Base-by-base conservation (phyloP, 2,113 vertebrate genomes). In the Thinocorus orbignyianus region DNA sequence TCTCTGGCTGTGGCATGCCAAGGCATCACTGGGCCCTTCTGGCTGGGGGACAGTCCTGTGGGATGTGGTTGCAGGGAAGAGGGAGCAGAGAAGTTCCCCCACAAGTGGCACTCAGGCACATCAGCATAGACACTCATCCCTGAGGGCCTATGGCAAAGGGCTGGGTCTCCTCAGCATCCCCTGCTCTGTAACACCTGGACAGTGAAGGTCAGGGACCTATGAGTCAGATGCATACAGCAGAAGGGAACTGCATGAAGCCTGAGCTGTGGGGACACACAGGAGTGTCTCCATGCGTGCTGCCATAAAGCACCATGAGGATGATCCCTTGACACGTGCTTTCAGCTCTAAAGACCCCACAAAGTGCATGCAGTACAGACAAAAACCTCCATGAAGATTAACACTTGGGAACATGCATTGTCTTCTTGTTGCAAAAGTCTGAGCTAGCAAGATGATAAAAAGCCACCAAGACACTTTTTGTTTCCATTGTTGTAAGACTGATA, bases 31-130 rank as follows among this genome's bases (percentile, higher is more conserved):
- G 0, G 44, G 31, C 41, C 54, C 8, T 57, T 60, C 52, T 57
- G 55, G 19, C n/a, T 61, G 31, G n/a, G n/a, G 33, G 8, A 41
- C 19, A 19, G 22, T 8, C 24, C 24, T 2, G 0, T 7, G 16
- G 23, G 74, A 39, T 0, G 0, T 1, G 1, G 16, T 24, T 46
- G 35, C 16, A 0, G 0, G 46, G 24, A 58, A 31, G 17, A 73
- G 31, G 10, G 35, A 80, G 17, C 52, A 68, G 39, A 2, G 5
- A 49, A 77, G 22, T 17, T 54, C 9, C 11, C 6, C 13, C 5
- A 2, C 0, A 0, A 44, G 12, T 17, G 51, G 17, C 15, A 30
- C 73, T 80, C 49, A 64, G 42, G 16, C 48, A 7, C 30, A 20
- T 37, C 41, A 46, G 6, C 31, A 15, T 35, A 35, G 30, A 10